phyloP scores from a whole-genome alignment of 2,888 invertebrate genomes.

The Lapara coniferarum region DNA sequence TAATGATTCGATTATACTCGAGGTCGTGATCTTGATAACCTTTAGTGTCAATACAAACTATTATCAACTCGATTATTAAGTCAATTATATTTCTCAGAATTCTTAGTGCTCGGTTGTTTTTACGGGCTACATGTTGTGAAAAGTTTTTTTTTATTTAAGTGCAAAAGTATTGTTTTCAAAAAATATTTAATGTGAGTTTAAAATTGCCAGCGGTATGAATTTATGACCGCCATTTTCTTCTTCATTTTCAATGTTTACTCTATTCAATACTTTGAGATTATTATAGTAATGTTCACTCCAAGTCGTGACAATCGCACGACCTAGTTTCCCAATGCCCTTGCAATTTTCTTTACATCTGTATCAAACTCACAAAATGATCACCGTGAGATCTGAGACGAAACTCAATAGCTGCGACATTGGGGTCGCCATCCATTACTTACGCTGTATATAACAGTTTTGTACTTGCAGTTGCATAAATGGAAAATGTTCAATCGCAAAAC shows the following conservation, averaged over 20 bases:
- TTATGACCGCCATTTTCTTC: background rate
- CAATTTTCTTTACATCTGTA: conserved; percentile 17
- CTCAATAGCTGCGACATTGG: conserved; percentile 57
- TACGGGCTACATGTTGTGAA: background rate
- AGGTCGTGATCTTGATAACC: conserved; percentile 60
- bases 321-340: conserved; percentile 5
- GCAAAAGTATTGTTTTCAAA: background rate
- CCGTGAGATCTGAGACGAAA: conserved; percentile 52
- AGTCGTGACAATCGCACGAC: conserved; percentile 11
- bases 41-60: conserved; percentile 45
- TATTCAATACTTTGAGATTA: background rate
- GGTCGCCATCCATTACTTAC: conserved; percentile 69
- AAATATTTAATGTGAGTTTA: background rate
- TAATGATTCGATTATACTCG: conserved; percentile 51
- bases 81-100: conserved; percentile 4
- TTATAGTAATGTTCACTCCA: background rate
- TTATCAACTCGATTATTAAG: conserved; percentile 10
- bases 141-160: background rate
- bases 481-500: conserved; percentile 42
- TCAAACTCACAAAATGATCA: conserved; percentile 33
- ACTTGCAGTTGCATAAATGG: conserved; percentile 42
- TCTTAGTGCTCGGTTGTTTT: background rate
- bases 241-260: background rate
- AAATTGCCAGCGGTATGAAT: background rate
- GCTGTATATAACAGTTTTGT: conserved; percentile 47